Evolutionary conservation across 2,888 invertebrate genomes (phyloP), one percentile per base, ranked within the genome.

Genomic region (Calephelis perditalis): DNA sequence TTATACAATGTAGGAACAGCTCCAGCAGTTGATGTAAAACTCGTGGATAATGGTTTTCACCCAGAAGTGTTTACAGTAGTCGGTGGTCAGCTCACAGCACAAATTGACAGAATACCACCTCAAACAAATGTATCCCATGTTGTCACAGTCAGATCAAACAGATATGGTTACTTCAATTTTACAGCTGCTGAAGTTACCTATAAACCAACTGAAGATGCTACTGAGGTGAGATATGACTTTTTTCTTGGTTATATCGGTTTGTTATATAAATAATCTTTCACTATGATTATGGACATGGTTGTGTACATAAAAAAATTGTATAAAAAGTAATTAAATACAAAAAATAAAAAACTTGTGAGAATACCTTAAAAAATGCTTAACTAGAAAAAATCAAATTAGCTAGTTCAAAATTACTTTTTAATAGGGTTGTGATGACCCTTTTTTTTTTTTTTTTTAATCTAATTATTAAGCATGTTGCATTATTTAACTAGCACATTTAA

Each of bases 101-200:
- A 93, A 72, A 95, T 98, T 73, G 97, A 98, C 73, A 93, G 98
- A 71, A 96, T 99, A 76, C 95, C 97, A 12, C 98, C 99, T 6
- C 95, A 96, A 74, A 95, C 96, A 11, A 99, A 99, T 86, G 96
- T 98, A 3, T 95, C 97, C 1, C 99, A 99, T 82, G 96, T 97
- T 5, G 96, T 98, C 26, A 96, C 99, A 7, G 95, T 99, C 10
- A 92, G 96, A 66, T 99, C 99, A 5, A 95, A 95, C 73, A 95
- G 94, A 75, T 96, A 93, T 77, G 99, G 99, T 43, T 97, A 97
- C 82, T 99, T 98, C 91, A 99, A 99, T 86, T 99, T 99, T 82
- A 96, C 98, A 3, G 95, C 98, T 59, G 99, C 99, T 65, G 96
- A 98, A 85, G 93, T 98, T 61, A 94, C 94, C 55, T 99, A 99